phyloP scores from a whole-genome alignment of 2,113 vertebrate genomes.

The Myrmecophaga tridactyla region DNA sequence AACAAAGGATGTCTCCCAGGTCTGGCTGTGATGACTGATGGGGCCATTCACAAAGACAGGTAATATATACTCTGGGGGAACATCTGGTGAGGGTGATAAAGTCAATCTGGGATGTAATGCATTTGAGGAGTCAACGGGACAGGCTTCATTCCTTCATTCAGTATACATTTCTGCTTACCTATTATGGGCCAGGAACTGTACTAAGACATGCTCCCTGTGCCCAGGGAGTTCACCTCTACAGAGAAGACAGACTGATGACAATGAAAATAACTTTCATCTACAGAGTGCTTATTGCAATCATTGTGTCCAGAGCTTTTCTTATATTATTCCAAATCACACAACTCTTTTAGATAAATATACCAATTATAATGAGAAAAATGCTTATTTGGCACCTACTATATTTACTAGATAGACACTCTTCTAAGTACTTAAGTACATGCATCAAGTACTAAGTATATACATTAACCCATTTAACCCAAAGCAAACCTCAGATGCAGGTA shows the following conservation, averaged over 20 bases:
- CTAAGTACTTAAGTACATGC: neutral
- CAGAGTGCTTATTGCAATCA: neutral
- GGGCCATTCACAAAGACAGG: neutral
- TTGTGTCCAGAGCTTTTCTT: neutral
- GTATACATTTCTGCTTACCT: neutral
- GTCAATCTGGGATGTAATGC: neutral
- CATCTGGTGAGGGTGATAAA: neutral
- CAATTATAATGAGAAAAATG: neutral
- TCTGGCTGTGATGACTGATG: neutral
- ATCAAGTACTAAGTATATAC: neutral
- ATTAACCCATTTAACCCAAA: neutral
- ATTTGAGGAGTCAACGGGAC: neutral
- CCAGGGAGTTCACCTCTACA: neutral
- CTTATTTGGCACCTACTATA: neutral
- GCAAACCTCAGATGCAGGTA: neutral
- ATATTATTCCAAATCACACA: neutral
- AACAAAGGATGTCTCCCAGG: neutral
- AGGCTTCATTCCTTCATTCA: neutral
- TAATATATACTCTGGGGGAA: neutral
- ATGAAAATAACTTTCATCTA: neutral
- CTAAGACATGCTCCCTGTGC: neutral
- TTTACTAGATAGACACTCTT: neutral
- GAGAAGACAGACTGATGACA: neutral
- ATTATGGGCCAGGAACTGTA: neutral
- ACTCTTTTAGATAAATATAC: neutral